Percentiles rank a stretch among this genome's conserved stretches.
phyloP scores from a whole-genome alignment of 2,888 invertebrate species.

The Orthosia gothica region DNA sequence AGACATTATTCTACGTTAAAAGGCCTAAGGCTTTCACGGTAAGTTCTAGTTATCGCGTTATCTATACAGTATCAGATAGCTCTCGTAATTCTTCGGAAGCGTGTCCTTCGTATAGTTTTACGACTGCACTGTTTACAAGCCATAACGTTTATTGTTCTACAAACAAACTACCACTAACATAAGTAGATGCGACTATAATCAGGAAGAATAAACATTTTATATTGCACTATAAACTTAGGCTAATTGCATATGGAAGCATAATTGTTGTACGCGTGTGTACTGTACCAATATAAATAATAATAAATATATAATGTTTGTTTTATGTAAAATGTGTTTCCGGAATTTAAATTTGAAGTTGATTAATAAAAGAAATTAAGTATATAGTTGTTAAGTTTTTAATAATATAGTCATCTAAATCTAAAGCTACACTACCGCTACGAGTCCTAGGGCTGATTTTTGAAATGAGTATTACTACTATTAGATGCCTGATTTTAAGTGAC shows the following conservation, averaged over 20 bases:
- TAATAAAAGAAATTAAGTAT: neutral
- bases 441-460: no score
- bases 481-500: no score
- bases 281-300: neutral
- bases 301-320: neutral
- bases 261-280: conserved; percentile 3
- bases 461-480: no score
- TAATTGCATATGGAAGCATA: conserved; percentile 19
- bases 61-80: conserved; percentile 35
- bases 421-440: no score
- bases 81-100: conserved; percentile 46
- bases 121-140: conserved; percentile 62
- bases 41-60: conserved; percentile 48
- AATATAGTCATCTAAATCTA: conserved; percentile 71
- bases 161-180: conserved; percentile 58
- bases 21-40: neutral
- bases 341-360: neutral
- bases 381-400: no score
- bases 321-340: neutral
- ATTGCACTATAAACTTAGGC: conserved; percentile 6
- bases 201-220: conserved; percentile 51
- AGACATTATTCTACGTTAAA: neutral
- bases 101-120: conserved; percentile 56
- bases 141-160: conserved; percentile 58
- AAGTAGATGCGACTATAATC: conserved; percentile 52